Base-by-base conservation (phyloP, 2,888 invertebrate genomes). In the Brachylomia viminalis region DNA sequence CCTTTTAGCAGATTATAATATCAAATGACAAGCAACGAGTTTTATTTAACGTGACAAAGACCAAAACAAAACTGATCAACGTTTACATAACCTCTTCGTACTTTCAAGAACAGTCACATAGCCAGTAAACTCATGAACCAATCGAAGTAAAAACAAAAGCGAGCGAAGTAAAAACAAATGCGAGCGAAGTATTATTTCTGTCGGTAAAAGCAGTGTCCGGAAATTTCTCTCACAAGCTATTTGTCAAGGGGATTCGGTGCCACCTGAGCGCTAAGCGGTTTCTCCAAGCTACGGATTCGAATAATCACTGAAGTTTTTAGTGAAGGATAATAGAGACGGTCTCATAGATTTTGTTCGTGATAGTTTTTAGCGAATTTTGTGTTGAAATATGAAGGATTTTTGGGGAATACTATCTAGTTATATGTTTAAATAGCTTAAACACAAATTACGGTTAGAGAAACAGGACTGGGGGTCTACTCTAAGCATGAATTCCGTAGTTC, bases 191-290 rank as follows among this genome's bases (percentile, higher is more conserved):
- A 86, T 87, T 83, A 85, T 72, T 77, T 74, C 66, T 66, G 82
- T 77, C 68, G 59, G 64, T 73, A 58, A 59, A 65, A 79, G 59
- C 65, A 52, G 42, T 73, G 71, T 78, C 59, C 81, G 77, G 86
- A 87, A 85, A 87, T 87, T 79, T 79, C 65, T 54, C 83, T 75
- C 75, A 38, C 74, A 54, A 84, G 77, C 82, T 71, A 87, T 87
- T 87, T 82, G 82, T 87, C 87, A 84, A 80, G 75, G 56, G 80
- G 80, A 80, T 87, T 84, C 72, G 56, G 62, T 69, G 64, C 52
- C 86, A 86, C 86, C 87, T 87, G 86, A 85, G 86, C 76, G 71
- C 77, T 79, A 74, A 87, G 80, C 84, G 83, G 83, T 77, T 72
- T 73, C 52, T 47, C 72, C 77, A 45, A 85, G 81, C 67, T 61